These are phyloP conservation scores for Cenopis cana DNA, from an alignment of 2,888 invertebrate species.

Conservation along the genomic window DNA sequence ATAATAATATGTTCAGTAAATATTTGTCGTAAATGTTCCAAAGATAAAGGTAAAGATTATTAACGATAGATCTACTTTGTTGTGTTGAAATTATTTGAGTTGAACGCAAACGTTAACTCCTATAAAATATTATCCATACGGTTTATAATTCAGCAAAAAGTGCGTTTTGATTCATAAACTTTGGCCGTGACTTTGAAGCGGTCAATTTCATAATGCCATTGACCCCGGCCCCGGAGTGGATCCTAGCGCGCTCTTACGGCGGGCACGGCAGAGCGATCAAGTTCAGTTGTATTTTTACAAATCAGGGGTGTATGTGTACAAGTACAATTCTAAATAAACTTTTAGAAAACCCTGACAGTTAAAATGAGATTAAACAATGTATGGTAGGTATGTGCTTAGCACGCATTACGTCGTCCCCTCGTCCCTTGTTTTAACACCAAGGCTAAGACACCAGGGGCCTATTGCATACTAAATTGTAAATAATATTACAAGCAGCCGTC, in stretches of 20 bases:
- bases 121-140: background rate
- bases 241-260: background rate
- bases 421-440: no score
- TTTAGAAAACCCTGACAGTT: no score
- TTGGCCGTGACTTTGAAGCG: slow-evolving; percentile 18
- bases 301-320: no score
- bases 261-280: slow-evolving; percentile 8
- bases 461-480: no score
- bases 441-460: no score
- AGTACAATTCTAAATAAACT: no score
- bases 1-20: background rate
- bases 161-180: slow-evolving; percentile 15
- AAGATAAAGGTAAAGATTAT: slow-evolving; percentile 3
- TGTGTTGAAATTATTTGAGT: slow-evolving; percentile 1
- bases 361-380: no score
- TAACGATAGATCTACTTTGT: background rate
- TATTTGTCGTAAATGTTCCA: slow-evolving; percentile 12
- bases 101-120: no score
- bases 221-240: slow-evolving; percentile 13
- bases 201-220: slow-evolving; percentile 26
- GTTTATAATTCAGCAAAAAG: slow-evolving; percentile 1
- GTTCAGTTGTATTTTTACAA: background rate
- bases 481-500: no score
- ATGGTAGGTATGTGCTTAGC: no score
- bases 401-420: no score